Percentiles rank a stretch among this genome's conserved stretches.
Conservation (phyloP, 2,113 vertebrate genomes). For the Neogale vison region DNA sequence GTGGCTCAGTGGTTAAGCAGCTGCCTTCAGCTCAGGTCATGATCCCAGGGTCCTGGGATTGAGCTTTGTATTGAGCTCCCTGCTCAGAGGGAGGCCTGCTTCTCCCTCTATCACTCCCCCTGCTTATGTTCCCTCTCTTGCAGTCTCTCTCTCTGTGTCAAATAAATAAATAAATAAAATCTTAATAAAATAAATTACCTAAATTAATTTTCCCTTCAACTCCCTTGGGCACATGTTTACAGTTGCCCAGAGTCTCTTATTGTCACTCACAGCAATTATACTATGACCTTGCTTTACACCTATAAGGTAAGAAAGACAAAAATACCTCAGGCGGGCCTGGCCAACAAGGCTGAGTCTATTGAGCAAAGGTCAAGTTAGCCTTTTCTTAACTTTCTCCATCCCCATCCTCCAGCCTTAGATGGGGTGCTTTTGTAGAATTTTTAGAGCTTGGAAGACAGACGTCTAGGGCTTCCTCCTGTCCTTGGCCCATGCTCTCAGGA, state of each 20-base stretch:
- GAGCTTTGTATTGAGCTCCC: background rate
- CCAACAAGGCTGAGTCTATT: background rate
- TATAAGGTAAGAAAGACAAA: background rate
- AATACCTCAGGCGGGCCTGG: background rate
- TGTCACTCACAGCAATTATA: background rate
- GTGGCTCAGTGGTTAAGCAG: background rate
- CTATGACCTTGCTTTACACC: background rate
- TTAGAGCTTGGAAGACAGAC: background rate
- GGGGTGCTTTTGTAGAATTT: background rate
- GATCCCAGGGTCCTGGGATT: background rate
- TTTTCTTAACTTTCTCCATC: slow-evolving; percentile 5
- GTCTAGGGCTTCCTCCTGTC: background rate
- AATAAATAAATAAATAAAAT: background rate
- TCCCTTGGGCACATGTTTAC: background rate
- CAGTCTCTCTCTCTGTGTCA: background rate
- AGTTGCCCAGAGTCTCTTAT: background rate
- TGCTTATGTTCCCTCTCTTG: no score
- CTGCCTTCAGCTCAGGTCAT: background rate
- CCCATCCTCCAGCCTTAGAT: background rate
- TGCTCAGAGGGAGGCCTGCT: background rate
- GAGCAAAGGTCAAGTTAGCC: background rate
- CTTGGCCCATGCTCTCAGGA: background rate
- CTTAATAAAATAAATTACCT: background rate
- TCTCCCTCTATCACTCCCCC: background rate
- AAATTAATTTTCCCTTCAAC: background rate